phyloP scores from a whole-genome alignment of 2,888 invertebrate genomes.

The Phalangium opilio region DNA sequence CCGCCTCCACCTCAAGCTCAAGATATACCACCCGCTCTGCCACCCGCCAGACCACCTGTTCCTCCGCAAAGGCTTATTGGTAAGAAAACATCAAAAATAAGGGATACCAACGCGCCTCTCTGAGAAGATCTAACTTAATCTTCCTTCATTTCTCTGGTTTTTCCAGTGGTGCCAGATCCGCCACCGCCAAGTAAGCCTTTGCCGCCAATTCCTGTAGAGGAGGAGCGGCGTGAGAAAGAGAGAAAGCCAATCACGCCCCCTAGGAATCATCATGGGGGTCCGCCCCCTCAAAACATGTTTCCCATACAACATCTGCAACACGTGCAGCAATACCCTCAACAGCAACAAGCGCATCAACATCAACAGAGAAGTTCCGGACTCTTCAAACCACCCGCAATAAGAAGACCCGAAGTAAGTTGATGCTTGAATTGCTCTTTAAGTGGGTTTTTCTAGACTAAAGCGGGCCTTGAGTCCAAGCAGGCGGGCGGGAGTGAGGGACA shows the following conservation, averaged over 20 bases:
- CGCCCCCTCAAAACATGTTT: neutral
- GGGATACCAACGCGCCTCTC: too few species aligned
- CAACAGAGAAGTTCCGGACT: slow-evolving; percentile 52
- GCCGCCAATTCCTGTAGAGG: slow-evolving; percentile 41
- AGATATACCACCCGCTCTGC: slow-evolving; percentile 1
- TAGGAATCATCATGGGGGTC: slow-evolving; percentile 14
- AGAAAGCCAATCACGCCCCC: slow-evolving; percentile 29
- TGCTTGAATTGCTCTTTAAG: too few species aligned
- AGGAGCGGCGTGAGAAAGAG: slow-evolving; percentile 20
- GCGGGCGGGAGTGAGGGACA: too few species aligned
- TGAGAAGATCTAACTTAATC: too few species aligned
- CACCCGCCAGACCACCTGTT: slow-evolving; percentile 14
- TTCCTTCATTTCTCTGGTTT: neutral
- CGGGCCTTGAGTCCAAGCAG: too few species aligned
- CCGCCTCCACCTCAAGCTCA: slow-evolving; percentile 6
- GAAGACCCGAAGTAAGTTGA: slow-evolving; percentile 62
- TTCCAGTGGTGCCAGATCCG: slow-evolving; percentile 65
- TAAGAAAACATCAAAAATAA: slow-evolving; percentile 2
- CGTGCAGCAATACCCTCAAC: slow-evolving; percentile 40
- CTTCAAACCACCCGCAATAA: slow-evolving; percentile 50
- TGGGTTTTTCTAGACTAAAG: too few species aligned
- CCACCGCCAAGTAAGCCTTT: slow-evolving; percentile 52
- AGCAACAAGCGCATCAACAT: slow-evolving; percentile 3
- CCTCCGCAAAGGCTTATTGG: slow-evolving; percentile 18
- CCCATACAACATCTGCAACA: slow-evolving; percentile 29